Evolutionary conservation across 2,797 vertebrate genomes (phyloP), one percentile per base, ranked within the genome.

Genomic region (Mormyrus proboscirostris): DNA sequence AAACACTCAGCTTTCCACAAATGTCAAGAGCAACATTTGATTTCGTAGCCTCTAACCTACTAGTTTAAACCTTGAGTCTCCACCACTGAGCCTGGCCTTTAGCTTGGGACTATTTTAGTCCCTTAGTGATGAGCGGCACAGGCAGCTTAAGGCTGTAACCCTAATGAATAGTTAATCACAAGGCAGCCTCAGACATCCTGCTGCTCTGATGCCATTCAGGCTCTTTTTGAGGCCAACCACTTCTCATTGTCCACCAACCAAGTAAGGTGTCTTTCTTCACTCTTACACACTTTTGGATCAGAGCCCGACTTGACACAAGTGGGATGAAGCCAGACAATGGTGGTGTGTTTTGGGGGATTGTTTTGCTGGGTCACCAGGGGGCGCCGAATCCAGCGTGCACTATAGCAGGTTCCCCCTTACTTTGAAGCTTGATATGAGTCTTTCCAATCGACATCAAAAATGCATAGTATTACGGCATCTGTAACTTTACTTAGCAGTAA

Each of bases 81-180:
- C n/a, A 50, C 82, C 19, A n/a, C 82, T 10, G 82, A 84, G 82
- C 2, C n/a, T 73, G 47, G 82, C 41, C 47, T 84, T 84, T 50
- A 50, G 41, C 44, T 49, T 22, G 41, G 47, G 44, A 84, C 44
- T 47, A 47, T 50, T 84, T 84, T 22, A 84, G 22, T 50, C 79
- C 44, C 79, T 84, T 22, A 50, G n/a, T 25, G 44, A 84, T 50
- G 49, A 84, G 47, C 82, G 1, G 12, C 82, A 84, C 82, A 57
- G 84, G 84, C 14, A 57, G 22, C 49, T 12, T 50, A 22, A 57
- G 5, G 53, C 51, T 55, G 84, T 57, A 86, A 16, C 84, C 84
- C 49, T 9, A 55, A 86, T 84, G 47, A 84, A 49, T 84, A 84
- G 82, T 84, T 84, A 44, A 79, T 79, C 73, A 79, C 38, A 79